Base-by-base conservation (phyloP, 1,140 invertebrate genomes). In the Trichonephila inaurata region DNA sequence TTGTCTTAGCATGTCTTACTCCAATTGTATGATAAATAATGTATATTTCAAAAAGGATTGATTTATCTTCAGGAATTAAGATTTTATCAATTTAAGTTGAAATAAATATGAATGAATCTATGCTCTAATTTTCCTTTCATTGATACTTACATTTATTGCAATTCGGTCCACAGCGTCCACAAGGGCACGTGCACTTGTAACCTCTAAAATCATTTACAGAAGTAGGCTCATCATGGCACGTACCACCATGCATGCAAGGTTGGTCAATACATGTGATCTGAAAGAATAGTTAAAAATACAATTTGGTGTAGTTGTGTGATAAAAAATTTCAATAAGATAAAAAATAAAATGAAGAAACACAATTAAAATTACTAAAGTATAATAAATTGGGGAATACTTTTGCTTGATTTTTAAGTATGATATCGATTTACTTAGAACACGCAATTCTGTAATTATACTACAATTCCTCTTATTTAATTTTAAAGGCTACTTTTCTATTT, bases 121-220 rank as follows among this genome's bases (percentile, higher is more conserved):
- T 66, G 64, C 64, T n/a, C 0, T 10, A 66, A n/a, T 24, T 82
- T 51, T 61, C 12, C 28, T 28, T 12, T 28, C 0, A 40, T 40
- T 2, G 16, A 77, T 28, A 88, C 93, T 90, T 72, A 94, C 93
- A 33, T 90, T 61, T 94, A 14, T 90, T 61, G n/a, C 93, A 94
- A n/a, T 90, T 90, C 10, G 60, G 62, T 69, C 93, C 93, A 86
- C 93, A 94, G 8, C 93, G 88, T 69, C 93, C 93, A n/a, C 93
- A 94, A 24, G 93, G 93, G 62, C 93, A 94, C 0, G 44, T 44
- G 19, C 93, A 94, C 18, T 40, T 69, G 64, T 90, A 94, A 16
- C 77, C 93, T 94, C 82, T 60, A 14, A 85, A 28, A 61, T 89
- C 62, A 61, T 89, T 4, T 18, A 90, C 88, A 44, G 87, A 90